Base-by-base conservation (phyloP, 1,140 invertebrate species). In the Globodera ellingtonae region DNA sequence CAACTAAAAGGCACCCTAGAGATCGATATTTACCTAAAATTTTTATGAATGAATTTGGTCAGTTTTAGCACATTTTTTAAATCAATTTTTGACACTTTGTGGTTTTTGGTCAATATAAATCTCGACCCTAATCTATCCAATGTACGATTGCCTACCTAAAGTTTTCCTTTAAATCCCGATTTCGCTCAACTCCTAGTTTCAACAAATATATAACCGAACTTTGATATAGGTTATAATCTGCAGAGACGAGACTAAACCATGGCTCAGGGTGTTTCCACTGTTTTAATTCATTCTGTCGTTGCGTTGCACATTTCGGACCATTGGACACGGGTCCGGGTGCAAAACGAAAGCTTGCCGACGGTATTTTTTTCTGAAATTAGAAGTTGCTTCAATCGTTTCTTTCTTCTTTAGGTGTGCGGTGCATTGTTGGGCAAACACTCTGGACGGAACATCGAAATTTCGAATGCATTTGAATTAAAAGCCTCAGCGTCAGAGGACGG, bases 341-440 rank as follows among this genome's bases (percentile, higher is more conserved):
- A 83, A 72, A 84, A 84, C 46, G 84, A 83, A 46, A 52, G 13
- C 15, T 46, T 72, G 56, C 73, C n/a, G 65, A 65, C 21, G 62
- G 67, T 83, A 6, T 18, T 73, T 84, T 56, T 73, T 62, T 82
- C 1, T 35, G 35, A 35, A 81, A 46, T 48, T 62, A 66, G 7
- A 13, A 77, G 48, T 82, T 72, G 10, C n/a, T 18, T 62, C 9
- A 44, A 78, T 18, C 6, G 9, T 46, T 24, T 82, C 69, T 48
- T 80, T 46, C 3, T 21, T 66, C 8, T 79, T 0, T 47, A 84
- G 84, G 83, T 84, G 59, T 72, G 75, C 47, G 83, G 83, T 46
- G 84, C 84, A 44, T 35, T 86, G 6, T 65, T 84, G 7, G 83
- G 83, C 15, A 84, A 84, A 79, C 83, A 84, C 59, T 78, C 79